A percentile compares a stretch with the other conserved stretches of the same genome.
phyloP scores from a whole-genome alignment of 2,797 vertebrate genomes.

The Peromyscus nudipes region DNA sequence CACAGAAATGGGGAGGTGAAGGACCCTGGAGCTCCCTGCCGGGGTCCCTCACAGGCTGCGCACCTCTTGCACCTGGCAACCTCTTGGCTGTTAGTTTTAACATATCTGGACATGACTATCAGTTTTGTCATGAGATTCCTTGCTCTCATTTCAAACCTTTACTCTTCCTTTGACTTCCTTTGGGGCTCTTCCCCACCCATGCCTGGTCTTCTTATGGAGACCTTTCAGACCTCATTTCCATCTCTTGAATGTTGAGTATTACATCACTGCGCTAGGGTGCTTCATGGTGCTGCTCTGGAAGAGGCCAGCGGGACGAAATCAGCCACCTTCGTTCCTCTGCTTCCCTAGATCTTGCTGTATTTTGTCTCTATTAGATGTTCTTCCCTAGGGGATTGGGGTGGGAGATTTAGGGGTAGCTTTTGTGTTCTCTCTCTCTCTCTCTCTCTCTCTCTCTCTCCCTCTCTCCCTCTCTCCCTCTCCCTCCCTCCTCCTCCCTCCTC shows the following conservation, averaged over 20 bases:
- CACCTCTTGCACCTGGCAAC: slow-evolving; percentile 39
- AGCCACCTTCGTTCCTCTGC: slow-evolving; percentile 80
- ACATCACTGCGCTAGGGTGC: slow-evolving; percentile 88
- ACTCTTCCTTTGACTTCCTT: slow-evolving; percentile 70
- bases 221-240: slow-evolving; percentile 87
- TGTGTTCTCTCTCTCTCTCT: slow-evolving; percentile 46
- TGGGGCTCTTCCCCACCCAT: slow-evolving; percentile 73
- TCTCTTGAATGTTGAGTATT: slow-evolving; percentile 90
- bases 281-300: slow-evolving; percentile 90
- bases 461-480: not conserved
- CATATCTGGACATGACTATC: slow-evolving; percentile 41
- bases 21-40: not conserved
- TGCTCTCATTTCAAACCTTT: slow-evolving; percentile 69
- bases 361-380: slow-evolving; percentile 78
- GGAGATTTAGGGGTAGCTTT: slow-evolving; percentile 65
- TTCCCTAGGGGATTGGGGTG: not conserved
- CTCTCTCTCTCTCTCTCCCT: not conserved
- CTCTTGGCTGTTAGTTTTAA: slow-evolving; percentile 42
- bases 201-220: slow-evolving; percentile 81
- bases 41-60: slow-evolving; percentile 12
- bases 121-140: slow-evolving; percentile 75
- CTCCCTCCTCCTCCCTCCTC: not conserved
- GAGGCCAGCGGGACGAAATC: slow-evolving; percentile 86
- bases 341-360: slow-evolving; percentile 83
- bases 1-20: not conserved